Evolutionary conservation across 2,113 vertebrate species (phyloP), one percentile per base, ranked within the genome.

Genomic region (Lophochroa leadbeateri): DNA sequence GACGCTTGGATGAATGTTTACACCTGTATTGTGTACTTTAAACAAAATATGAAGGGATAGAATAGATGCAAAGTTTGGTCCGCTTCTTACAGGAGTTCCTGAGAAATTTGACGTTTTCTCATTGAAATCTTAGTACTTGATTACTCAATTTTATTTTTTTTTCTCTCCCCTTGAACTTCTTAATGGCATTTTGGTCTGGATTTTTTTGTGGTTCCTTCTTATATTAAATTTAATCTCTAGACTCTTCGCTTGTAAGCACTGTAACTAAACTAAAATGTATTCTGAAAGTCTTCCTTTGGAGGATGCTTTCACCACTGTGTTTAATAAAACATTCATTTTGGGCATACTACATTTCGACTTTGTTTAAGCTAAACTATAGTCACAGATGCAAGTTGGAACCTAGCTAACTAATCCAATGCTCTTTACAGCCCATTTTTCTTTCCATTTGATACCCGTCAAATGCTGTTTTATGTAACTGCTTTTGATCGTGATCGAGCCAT

Each of bases 391-490:
- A 23, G 25, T 81, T 86, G 61, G 39, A 79, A 44, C 37, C 16
- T 37, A 84, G 17, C 61, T 95, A 50, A 94, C 65, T 91, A 55
- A 96, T 65, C 9, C 50, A 74, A 92, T 86, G 60, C 50, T 96
- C 78, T 95, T 97, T 96, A 29, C 97, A 99, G 99, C 98, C 99
- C 99, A 0, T 99, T 99, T 98, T 99, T 99, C 98, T 99, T 99
- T 97, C 99, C 99, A 2, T 99, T 99, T 95, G 99, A 99, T 96
- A 99, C 99, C 35, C 98, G 99, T 93, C 99, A 99, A 99, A 99
- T 99, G 99, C 97, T 99, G 72, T 99, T 99, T 97, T 99, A 99
- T 55, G 99, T 99, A 57, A 99, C 99, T n/a, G 99, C 99, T n/a
- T 99, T 99, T 97, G 99, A 99, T 96, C 99, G 99, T 8, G 99